These are phyloP conservation scores for Heliconius ethilla DNA, from an alignment of 2,888 invertebrate genomes.

Conservation along the genomic window DNA sequence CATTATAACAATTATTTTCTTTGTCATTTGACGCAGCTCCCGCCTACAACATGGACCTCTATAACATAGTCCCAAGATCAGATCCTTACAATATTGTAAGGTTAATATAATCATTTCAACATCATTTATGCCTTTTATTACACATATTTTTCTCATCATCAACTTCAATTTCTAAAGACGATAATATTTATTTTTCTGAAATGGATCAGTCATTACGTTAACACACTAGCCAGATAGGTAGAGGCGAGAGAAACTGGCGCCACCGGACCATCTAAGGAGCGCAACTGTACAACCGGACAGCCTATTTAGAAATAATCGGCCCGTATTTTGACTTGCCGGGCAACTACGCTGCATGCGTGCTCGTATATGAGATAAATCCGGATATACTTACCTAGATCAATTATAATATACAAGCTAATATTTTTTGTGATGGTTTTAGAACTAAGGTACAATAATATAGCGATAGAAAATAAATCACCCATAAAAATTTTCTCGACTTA, in stretches of 20 bases:
- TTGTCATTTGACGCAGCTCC: too few relatives aligned
- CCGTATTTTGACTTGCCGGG: slow-evolving; percentile 62
- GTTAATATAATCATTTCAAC: background rate
- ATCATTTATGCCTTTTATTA: background rate
- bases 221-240: slow-evolving; percentile 39
- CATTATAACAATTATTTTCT: background rate
- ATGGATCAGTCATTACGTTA: slow-evolving; percentile 39
- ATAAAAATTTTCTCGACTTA: too few relatives aligned
- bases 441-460: background rate
- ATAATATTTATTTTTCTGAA: slow-evolving; percentile 26
- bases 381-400: slow-evolving; percentile 27
- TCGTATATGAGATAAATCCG: slow-evolving; percentile 27
- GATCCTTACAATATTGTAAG: background rate
- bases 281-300: slow-evolving; percentile 78
- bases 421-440: background rate
- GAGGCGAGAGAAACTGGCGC: slow-evolving; percentile 66
- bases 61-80: too few relatives aligned
- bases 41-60: too few relatives aligned
- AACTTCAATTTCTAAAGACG: background rate
- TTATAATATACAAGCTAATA: background rate
- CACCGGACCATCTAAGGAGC: slow-evolving; percentile 72
- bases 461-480: too few relatives aligned
- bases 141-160: background rate
- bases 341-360: slow-evolving; percentile 48
- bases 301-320: slow-evolving; percentile 70